Base-by-base conservation (phyloP, 2,113 vertebrate genomes). In the Corythoichthys intestinalis region DNA sequence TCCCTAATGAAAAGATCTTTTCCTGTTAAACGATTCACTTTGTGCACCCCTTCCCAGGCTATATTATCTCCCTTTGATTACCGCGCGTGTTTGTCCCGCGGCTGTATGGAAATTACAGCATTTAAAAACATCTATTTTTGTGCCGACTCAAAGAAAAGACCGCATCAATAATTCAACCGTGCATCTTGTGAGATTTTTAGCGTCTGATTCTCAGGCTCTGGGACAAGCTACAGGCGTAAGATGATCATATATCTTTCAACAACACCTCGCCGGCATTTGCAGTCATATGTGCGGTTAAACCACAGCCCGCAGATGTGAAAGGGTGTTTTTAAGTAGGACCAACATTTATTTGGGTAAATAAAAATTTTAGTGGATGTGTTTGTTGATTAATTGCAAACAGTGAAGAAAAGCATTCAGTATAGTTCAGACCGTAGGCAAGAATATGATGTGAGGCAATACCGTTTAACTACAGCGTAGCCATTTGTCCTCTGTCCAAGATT, bases 111-210 rank as follows among this genome's bases (percentile, higher is more conserved):
- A 86, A 87, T 80, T 66, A 76, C 54, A 75, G 64, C 65, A 81
- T 86, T 85, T 80, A 70, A 83, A 81, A 86, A 77, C 68, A 76
- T 83, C 75, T 85, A 77, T 84, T 82, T 88, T 75, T 80, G 72
- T 72, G 65, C 83, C 64, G 57, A 67, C 70, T 79, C 71, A 69
- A 74, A 60, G 76, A 76, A 78, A 80, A 74, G 77, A 76, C 13
- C 13, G 62, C 76, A 84, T 89, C 85, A 88, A 85, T 85, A 85
- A 86, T 87, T 88, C 71, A 87, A 75, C 80, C 72, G 53, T 74
- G 71, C 76, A 79, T 71, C 72, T 71, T 85, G 73, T 77, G 72
- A 76, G 76, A 67, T 78, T 76, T 58, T 81, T 75, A 66, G 60
- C 73, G 62, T 71, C 70, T 69, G 64, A 81, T 78, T 64, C 54